Conservation (phyloP, 1,140 invertebrate genomes). For the Pseudomyrmex concolor region DNA sequence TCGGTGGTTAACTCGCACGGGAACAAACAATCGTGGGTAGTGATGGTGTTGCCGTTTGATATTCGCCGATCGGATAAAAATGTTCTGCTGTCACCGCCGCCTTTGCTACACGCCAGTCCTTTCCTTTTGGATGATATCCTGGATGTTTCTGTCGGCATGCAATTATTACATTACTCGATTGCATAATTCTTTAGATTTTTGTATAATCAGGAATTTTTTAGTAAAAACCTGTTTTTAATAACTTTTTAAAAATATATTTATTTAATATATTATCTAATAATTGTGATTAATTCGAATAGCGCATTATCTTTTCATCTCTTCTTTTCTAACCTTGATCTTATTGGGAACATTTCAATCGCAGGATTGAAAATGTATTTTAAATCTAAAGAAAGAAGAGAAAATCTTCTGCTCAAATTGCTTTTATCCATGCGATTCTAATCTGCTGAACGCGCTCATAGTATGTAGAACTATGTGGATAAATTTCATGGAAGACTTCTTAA, state of each 20-base stretch:
- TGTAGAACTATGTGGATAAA: slow-evolving; percentile 57
- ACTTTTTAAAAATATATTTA: neutral
- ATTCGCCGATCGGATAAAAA: slow-evolving; percentile 76
- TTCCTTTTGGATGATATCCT: slow-evolving; percentile 85
- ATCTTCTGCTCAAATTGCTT: slow-evolving; percentile 7
- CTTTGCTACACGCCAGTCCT: slow-evolving; percentile 84
- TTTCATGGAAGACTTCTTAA: slow-evolving; percentile 58
- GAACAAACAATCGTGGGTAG: slow-evolving; percentile 75
- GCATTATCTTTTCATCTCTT: neutral
- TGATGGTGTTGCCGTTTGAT: slow-evolving; percentile 81
- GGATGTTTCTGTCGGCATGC: slow-evolving; percentile 81
- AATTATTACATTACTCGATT: neutral
- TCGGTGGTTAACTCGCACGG: slow-evolving; percentile 69
- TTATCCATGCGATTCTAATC: slow-evolving; percentile 26
- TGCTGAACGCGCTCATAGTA: slow-evolving; percentile 60
- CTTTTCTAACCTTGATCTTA: slow-evolving; percentile 5
- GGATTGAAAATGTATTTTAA: neutral
- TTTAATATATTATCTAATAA: neutral
- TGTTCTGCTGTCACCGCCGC: slow-evolving; percentile 82
- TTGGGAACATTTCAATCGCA: slow-evolving; percentile 27
- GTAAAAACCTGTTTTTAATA: no score
- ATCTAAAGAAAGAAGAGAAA: slow-evolving; percentile 2
- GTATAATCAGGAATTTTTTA: no score
- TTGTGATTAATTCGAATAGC: neutral
- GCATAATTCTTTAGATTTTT: no score